phyloP scores from a whole-genome alignment of 2,113 vertebrate genomes.

The Stegastes partitus region DNA sequence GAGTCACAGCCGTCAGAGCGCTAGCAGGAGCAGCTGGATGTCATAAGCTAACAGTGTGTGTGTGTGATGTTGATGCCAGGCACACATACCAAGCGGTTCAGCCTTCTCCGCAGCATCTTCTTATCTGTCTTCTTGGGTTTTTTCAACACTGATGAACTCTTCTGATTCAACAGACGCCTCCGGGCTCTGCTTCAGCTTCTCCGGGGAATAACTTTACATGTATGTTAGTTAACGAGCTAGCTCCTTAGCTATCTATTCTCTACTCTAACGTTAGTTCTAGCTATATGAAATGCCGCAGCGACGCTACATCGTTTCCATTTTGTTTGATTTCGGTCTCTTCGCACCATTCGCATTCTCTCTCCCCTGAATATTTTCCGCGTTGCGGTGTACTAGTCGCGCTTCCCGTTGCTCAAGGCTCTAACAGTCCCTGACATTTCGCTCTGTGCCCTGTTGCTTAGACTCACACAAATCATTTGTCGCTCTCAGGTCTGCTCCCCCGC shows the following conservation, averaged over 20 bases:
- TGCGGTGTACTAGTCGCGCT: conserved; percentile 79
- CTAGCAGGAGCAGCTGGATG: conserved; percentile 52
- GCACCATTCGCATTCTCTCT: conserved; percentile 84
- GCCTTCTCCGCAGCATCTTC: conserved; percentile 84
- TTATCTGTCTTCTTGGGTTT: conserved; percentile 55
- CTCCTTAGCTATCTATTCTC: conserved; percentile 80
- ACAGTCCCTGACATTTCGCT: conserved; percentile 76
- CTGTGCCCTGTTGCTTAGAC: conserved; percentile 84
- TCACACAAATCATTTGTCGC: conserved; percentile 56
- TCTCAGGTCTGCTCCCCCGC: conserved; percentile 10
- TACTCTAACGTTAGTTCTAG: conserved; percentile 76
- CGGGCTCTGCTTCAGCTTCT: conserved; percentile 65
- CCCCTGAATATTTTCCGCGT: conserved; percentile 75
- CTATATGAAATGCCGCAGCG: conserved; percentile 77
- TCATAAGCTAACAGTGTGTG: conserved; percentile 57
- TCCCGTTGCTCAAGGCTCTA: conserved; percentile 58
- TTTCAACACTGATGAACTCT: conserved; percentile 66
- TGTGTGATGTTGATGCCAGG: conserved; percentile 13
- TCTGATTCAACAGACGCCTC: conserved; percentile 69
- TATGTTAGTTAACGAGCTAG: conserved; percentile 78
- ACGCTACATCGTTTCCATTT: conserved; percentile 84
- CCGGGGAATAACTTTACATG: conserved; percentile 81
- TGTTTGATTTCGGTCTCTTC: conserved; percentile 73
- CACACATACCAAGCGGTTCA: conserved; percentile 84
- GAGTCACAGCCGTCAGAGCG: conserved; percentile 31